A percentile compares a stretch with the other conserved stretches of the same genome.
These are phyloP conservation scores for Gisinianus flammeolus DNA, from an alignment of 2,888 invertebrate species.

Conservation along the genomic window DNA sequence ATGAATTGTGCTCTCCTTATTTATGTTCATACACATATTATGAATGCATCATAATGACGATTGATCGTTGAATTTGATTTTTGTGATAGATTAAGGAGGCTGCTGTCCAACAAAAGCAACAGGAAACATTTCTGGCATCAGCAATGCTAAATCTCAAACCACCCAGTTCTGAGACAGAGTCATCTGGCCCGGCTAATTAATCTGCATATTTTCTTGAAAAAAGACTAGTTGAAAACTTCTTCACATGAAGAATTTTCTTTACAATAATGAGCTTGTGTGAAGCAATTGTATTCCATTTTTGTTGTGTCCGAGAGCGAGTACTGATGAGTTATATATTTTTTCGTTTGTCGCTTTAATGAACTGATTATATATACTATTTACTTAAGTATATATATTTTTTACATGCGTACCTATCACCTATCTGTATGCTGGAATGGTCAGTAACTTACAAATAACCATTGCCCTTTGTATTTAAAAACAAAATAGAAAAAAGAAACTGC, in stretches of 20 bases:
- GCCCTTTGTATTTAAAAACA: neutral
- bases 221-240: neutral
- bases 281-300: neutral
- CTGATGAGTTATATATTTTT: neutral
- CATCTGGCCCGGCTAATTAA: too few species aligned
- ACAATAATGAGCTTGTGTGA: neutral
- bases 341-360: too few species aligned
- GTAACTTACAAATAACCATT: too few species aligned
- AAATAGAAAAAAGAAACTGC: too few species aligned
- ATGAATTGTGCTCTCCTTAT: neutral
- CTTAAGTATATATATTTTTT: too few species aligned
- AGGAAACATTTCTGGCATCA: neutral
- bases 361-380: too few species aligned
- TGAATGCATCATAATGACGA: neutral
- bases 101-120: neutral
- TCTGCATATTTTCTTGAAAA: neutral
- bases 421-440: too few species aligned
- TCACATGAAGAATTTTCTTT: neutral
- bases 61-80: neutral
- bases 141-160: neutral
- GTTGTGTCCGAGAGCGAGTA: neutral
- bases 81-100: neutral
- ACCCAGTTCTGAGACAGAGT: too few species aligned
- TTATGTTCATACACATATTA: neutral
- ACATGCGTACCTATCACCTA: too few species aligned